These are phyloP conservation scores for Herminia tarsipennalis DNA, from an alignment of 2,888 invertebrate genomes.

Conservation along the genomic window DNA sequence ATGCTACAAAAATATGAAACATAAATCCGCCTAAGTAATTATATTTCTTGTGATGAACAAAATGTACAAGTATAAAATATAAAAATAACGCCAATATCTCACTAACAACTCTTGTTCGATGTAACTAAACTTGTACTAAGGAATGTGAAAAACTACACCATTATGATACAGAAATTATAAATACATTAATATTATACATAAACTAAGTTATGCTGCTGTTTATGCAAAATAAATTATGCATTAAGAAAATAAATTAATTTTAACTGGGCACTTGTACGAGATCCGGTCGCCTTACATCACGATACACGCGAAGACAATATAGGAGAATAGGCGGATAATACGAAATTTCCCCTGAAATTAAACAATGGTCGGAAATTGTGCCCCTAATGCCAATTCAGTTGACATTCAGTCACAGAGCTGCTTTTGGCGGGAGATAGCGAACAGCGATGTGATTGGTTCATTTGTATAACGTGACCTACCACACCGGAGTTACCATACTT, in stretches of 20 bases:
- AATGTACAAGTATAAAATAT: conserved; percentile 43
- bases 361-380: too few species aligned
- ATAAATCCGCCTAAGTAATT: conserved; percentile 50
- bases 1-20: conserved; percentile 65
- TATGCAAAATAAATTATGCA: conserved; percentile 72
- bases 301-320: too few species aligned
- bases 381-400: too few species aligned
- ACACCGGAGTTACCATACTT: too few species aligned
- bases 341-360: too few species aligned
- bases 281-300: conserved; percentile 26
- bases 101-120: conserved; percentile 67
- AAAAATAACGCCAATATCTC: conserved; percentile 54
- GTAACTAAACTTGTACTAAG: conserved; percentile 65
- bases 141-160: conserved; percentile 65
- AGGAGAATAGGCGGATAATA: too few species aligned
- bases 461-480: too few species aligned
- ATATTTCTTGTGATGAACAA: conserved; percentile 63
- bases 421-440: too few species aligned
- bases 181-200: conserved; percentile 64
- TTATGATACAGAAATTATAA: conserved; percentile 85
- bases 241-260: conserved; percentile 62
- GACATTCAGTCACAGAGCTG: too few species aligned
- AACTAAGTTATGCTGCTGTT: conserved; percentile 68
- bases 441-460: too few species aligned
- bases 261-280: conserved; percentile 44